A percentile compares a stretch with the other conserved stretches of the same genome.
phyloP scores from a whole-genome alignment of 2,797 vertebrate species.

The Prunella strophiata region DNA sequence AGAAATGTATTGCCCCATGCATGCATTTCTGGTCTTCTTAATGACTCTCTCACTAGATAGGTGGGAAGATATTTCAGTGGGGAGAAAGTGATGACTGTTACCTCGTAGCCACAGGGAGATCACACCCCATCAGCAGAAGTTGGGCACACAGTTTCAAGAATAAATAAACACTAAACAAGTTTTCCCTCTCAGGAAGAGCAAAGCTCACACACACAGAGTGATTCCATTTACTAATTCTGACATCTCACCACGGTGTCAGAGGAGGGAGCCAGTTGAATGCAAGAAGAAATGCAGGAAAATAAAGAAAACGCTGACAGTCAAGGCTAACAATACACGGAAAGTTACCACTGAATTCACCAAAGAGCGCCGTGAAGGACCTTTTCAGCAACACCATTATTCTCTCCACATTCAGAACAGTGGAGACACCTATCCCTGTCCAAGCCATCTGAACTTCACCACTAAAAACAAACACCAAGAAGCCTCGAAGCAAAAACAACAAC shows the following conservation, averaged over 20 bases:
- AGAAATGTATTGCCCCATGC: neutral
- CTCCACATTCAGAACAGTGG: neutral
- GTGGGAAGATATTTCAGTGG: neutral
- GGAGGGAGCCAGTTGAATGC: accelerated
- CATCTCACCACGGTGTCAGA: neutral
- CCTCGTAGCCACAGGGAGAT: neutral
- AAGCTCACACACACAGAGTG: neutral
- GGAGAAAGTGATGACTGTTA: neutral
- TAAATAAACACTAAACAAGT: neutral
- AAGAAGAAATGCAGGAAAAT: neutral
- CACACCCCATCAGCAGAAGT: accelerated
- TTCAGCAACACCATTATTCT: neutral
- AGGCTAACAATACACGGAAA: accelerated
- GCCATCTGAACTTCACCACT: neutral
- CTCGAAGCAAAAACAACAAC: neutral
- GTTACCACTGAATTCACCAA: neutral
- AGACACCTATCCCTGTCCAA: neutral
- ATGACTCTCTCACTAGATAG: neutral
- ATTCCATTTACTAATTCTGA: neutral
- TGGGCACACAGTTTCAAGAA: neutral
- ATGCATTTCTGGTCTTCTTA: neutral
- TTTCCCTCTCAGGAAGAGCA: neutral
- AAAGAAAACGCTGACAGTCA: neutral
- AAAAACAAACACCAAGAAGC: accelerated
- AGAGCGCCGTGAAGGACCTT: neutral